Base-by-base conservation (phyloP, 2,888 invertebrate genomes). In the Pandemis heparana region DNA sequence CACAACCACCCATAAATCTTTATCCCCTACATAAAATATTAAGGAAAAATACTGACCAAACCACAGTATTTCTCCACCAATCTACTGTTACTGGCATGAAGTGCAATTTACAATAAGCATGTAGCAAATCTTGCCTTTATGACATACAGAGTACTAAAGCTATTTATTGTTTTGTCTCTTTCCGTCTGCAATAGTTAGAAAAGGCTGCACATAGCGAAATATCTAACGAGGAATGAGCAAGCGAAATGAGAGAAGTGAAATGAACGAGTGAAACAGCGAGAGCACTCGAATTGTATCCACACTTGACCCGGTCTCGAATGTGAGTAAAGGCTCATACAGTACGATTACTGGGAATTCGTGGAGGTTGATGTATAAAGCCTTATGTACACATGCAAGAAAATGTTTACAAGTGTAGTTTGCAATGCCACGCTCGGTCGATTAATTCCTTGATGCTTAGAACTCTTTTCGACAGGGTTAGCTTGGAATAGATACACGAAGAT, bases 251-350 rank as follows among this genome's bases (percentile, higher is more conserved):
- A 10, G 5, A 63, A 70, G 63, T n/a, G 53, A 63, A 63, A 63
- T 43, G 63, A 63, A 23, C 63, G 48, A 71, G 56, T 51, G 51
- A 23, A 56, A 48, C 63, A 18, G 71, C 77, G 73, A 70, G 75
- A 75, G 77, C 72, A 65, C 81, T 79, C 75, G 76, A 77, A 79
- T 77, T 79, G 79, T 79, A 77, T 77, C 76, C 75, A 80, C 84
- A 83, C 87, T 89, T 88, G 89, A 89, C 88, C 89, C 81, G 80
- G 79, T 12, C 23, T n/a, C 56, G 23, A 23, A 56, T 56, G 12
- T 18, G 56, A 56, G 56, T 23, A 12, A 23, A 8, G 14, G 46
- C 51, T 51, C 16, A 9, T 56, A 23, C 12, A 56, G 23, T 23
- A 56, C 12, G 56, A 56, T 56, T 56, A 56, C 56, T 56, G 12